Percentiles rank a stretch among this genome's conserved stretches.
Conservation (phyloP, 2,797 vertebrate genomes). For the Austrolebias charrua region DNA sequence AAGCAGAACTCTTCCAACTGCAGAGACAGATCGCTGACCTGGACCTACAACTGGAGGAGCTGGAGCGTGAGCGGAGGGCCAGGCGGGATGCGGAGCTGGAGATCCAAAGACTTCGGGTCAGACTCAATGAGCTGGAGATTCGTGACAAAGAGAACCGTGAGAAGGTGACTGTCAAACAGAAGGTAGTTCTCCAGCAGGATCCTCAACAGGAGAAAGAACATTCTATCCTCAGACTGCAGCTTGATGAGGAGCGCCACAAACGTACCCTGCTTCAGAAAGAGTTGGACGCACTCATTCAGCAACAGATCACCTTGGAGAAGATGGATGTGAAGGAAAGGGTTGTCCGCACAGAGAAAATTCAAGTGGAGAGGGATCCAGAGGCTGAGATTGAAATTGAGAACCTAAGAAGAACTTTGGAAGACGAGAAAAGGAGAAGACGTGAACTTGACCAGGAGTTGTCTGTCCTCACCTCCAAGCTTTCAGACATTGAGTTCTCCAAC, state of each 20-base stretch:
- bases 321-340: conserved; percentile 92
- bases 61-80: conserved; percentile 89
- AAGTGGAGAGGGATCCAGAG: conserved; percentile 91
- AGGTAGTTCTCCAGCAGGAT: conserved; percentile 95
- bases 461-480: conserved; percentile 81
- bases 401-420: conserved; percentile 86
- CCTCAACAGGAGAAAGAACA: conserved; percentile 96
- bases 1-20: conserved; percentile 84
- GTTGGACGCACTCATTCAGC: conserved; percentile 81
- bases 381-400: conserved; percentile 90
- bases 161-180: conserved; percentile 93
- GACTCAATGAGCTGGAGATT: conserved; percentile 85
- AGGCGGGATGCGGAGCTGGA: conserved; percentile 92
- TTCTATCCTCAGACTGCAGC: conserved; percentile 87
- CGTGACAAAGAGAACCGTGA: conserved; percentile 88
- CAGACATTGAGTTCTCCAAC: conserved; percentile 91
- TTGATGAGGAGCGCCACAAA: conserved; percentile 91
- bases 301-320: conserved; percentile 86
- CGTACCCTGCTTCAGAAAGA: conserved; percentile 88
- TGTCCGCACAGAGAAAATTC: conserved; percentile 92
- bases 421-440: conserved; percentile 84
- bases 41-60: conserved; percentile 90
- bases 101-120: conserved; percentile 88
- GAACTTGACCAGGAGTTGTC: conserved; percentile 87
- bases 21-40: conserved; percentile 85